phyloP scores from a whole-genome alignment of 2,888 invertebrate genomes.

The Eristalinus sepulchralis region DNA sequence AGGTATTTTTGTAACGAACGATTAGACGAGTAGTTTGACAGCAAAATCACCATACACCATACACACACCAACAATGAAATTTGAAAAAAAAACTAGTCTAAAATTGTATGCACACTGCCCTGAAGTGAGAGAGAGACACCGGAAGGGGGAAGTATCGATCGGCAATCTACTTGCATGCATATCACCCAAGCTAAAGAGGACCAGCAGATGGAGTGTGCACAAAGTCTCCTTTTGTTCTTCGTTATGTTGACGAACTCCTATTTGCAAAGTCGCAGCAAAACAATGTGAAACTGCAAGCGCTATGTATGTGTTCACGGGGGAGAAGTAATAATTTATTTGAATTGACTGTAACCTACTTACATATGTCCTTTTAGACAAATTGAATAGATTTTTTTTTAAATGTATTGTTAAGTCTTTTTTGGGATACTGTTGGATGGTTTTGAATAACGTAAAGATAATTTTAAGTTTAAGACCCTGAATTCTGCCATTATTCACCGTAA shows the following conservation, averaged over 20 bases:
- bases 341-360: not conserved
- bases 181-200: not conserved
- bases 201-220: not conserved
- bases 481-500: no score
- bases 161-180: not conserved
- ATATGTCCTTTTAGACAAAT: not conserved
- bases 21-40: constrained; percentile 46
- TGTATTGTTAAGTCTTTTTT: not conserved
- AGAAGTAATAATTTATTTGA: not conserved
- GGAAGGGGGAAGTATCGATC: constrained; percentile 16
- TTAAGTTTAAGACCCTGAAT: no score
- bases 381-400: not conserved
- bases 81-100: not conserved
- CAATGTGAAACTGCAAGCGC: not conserved
- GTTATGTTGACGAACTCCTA: not conserved
- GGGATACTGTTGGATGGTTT: not conserved
- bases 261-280: not conserved
- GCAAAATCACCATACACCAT: constrained; percentile 7
- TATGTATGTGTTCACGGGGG: not conserved
- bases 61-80: constrained; percentile 42
- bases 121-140: constrained; percentile 11
- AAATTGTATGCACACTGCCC: constrained; percentile 20
- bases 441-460: not conserved
- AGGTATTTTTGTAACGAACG: constrained; percentile 67
- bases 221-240: not conserved